Evolutionary conservation across 2,888 invertebrate species (phyloP).

Genomic region (Stenotaenia linearis): DNA sequence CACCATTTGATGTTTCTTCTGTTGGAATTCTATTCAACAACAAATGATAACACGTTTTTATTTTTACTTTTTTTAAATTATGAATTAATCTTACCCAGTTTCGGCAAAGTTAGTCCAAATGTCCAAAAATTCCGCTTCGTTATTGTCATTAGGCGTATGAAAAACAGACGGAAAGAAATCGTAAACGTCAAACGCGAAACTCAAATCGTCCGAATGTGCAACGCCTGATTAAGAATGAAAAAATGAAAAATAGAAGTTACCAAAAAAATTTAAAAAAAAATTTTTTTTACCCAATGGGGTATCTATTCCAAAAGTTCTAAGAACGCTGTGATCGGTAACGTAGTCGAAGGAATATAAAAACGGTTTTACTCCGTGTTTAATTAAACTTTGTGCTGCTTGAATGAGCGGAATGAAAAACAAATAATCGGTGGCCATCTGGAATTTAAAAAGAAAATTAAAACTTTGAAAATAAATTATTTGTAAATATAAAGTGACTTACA

Average conservation of each 20-base stretch:
- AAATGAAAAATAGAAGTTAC: too few relatives aligned
- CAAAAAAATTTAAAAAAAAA: not conserved
- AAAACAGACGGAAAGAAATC: not conserved
- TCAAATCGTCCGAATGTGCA: slow-evolving; percentile 10
- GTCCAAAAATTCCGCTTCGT: not conserved
- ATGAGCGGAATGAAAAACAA: not conserved
- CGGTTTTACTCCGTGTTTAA: not conserved
- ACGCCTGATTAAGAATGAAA: too few relatives aligned
- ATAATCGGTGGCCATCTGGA: not conserved
- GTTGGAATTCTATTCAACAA: not conserved
- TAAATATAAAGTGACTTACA: too few relatives aligned
- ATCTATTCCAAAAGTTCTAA: not conserved
- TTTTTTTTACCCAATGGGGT: not conserved
- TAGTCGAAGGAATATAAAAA: not conserved
- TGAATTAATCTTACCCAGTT: not conserved
- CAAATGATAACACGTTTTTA: not conserved
- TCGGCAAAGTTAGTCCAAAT: slow-evolving; percentile 28
- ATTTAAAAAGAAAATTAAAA: too few relatives aligned
- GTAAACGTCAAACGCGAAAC: not conserved
- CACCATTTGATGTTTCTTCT: not conserved
- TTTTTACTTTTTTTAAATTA: too few relatives aligned
- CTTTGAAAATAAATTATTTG: too few relatives aligned
- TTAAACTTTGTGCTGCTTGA: not conserved
- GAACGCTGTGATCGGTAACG: not conserved
- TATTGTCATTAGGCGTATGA: not conserved